phyloP scores from a whole-genome alignment of 2,113 vertebrate genomes.

The Furnarius figulus region DNA sequence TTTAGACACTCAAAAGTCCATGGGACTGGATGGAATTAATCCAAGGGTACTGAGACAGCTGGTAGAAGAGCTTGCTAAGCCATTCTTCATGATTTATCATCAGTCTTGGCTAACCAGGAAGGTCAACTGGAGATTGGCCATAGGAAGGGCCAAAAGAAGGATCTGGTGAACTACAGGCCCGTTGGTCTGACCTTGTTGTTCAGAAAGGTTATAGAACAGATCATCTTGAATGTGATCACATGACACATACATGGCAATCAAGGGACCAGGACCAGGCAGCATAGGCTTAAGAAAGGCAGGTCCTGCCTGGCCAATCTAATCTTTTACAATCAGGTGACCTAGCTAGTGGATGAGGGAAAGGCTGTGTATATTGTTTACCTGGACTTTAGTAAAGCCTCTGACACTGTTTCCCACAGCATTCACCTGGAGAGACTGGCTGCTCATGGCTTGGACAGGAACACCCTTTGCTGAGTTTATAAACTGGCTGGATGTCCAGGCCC shows the following conservation, averaged over 20 bases:
- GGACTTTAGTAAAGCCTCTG: neutral
- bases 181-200: neutral
- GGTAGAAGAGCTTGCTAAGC: accelerated
- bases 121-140: accelerated
- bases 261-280: neutral
- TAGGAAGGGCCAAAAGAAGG: neutral
- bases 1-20: neutral
- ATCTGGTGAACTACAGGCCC: neutral
- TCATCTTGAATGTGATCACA: neutral
- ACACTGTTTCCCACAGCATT: neutral
- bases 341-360: neutral
- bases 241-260: neutral
- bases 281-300: neutral
- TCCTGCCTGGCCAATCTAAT: neutral
- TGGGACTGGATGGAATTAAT: neutral
- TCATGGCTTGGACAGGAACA: accelerated
- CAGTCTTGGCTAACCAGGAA: neutral
- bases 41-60: neutral
- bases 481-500: neutral
- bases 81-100: neutral
- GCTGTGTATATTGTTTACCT: neutral
- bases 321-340: accelerated
- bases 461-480: neutral
- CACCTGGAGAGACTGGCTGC: neutral
- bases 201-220: neutral